These are phyloP conservation scores for Drosophila nikananu DNA, from an alignment of 1,140 invertebrate species.

Conservation along the genomic window DNA sequence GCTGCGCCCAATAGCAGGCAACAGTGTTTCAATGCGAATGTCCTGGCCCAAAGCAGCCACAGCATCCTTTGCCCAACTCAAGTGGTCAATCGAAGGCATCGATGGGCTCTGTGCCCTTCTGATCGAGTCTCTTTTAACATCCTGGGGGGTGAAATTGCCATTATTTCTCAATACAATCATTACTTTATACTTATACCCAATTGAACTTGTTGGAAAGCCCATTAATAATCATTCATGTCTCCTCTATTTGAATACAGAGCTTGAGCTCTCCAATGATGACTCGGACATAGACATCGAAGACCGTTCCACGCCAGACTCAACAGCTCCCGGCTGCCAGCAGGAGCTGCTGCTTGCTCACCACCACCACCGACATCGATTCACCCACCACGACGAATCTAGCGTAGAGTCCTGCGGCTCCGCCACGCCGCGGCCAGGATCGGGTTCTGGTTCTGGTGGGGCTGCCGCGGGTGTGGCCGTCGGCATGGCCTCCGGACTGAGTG, in stretches of 20 bases:
- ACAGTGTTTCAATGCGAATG: conserved; percentile 24
- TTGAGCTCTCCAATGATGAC: conserved; percentile 80
- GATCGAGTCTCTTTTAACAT: neutral
- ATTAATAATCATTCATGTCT: neutral
- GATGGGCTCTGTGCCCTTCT: neutral
- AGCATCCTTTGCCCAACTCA: neutral
- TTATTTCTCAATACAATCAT: neutral
- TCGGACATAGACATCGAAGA: conserved; percentile 85
- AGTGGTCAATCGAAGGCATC: conserved; percentile 25
- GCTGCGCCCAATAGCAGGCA: conserved; percentile 59
- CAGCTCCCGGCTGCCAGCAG: conserved; percentile 66
- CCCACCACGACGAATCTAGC: conserved; percentile 73
- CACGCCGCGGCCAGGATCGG: conserved; percentile 46
- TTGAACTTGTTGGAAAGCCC: neutral
- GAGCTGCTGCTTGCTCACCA: conserved; percentile 51
- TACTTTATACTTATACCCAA: neutral
- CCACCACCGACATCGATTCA: conserved; percentile 34
- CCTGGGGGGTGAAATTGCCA: neutral
- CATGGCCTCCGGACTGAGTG: conserved; percentile 36
- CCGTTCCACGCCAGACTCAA: conserved; percentile 84
- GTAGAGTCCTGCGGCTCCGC: conserved; percentile 68
- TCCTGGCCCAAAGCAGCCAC: neutral
- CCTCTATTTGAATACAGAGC: conserved; percentile 41
- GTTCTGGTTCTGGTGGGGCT: conserved; percentile 7
- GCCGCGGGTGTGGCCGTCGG: neutral